A percentile compares a stretch with the other conserved stretches of the same genome.
Conservation (phyloP, 64 coral and sea anemone genomes). For the Porites lutea region DNA sequence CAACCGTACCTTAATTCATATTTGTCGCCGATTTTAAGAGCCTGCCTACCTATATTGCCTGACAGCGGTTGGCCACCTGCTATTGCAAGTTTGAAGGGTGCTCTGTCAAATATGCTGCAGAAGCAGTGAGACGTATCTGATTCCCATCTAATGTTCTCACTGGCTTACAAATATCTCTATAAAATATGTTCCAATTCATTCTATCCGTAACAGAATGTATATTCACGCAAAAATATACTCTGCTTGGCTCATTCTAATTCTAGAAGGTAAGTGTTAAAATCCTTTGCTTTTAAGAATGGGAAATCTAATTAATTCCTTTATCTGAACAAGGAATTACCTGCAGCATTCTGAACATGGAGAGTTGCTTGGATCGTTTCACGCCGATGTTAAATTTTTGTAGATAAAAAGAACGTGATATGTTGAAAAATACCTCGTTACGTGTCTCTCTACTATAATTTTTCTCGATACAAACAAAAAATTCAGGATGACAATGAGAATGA, state of each 20-base stretch:
- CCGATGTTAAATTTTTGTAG: too few species aligned
- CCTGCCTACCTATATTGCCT: neutral
- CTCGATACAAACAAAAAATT: too few species aligned
- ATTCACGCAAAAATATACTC: neutral
- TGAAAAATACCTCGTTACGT: too few species aligned
- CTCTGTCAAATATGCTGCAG: neutral
- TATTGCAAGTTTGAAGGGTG: neutral
- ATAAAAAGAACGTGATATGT: too few species aligned
- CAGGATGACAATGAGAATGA: too few species aligned
- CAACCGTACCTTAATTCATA: neutral
- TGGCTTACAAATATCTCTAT: neutral
- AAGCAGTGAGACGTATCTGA: neutral
- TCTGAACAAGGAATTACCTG: too few species aligned
- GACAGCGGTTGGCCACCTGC: constrained; percentile 25
- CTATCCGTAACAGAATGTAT: neutral
- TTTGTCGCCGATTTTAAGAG: neutral
- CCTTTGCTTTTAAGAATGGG: too few species aligned
- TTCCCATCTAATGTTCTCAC: neutral
- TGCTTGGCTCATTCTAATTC: constrained; percentile 1
- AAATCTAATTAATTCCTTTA: too few species aligned
- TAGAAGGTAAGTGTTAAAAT: constrained; percentile 9
- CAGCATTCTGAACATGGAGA: too few species aligned
- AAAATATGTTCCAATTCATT: constrained; percentile 8
- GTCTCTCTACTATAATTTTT: too few species aligned
- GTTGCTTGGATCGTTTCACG: too few species aligned